Evolutionary conservation across 2,113 vertebrate species (phyloP).

Genomic region (Tor tambroides): DNA sequence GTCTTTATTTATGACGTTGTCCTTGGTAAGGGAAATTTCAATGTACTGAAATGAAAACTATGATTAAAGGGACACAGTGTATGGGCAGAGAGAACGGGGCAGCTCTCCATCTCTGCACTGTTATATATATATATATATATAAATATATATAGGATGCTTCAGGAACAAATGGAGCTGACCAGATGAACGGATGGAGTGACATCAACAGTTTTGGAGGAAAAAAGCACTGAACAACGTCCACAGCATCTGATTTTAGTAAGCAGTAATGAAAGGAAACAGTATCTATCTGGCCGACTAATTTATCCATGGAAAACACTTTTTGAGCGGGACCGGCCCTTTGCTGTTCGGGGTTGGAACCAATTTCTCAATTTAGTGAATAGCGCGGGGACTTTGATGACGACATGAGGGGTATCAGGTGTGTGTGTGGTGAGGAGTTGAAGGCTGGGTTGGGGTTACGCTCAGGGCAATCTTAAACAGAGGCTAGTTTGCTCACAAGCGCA

Average conservation of each 20-base stretch:
- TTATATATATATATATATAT: not conserved
- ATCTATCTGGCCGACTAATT: constrained; percentile 38
- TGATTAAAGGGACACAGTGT: constrained; percentile 90
- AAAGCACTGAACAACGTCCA: not conserved
- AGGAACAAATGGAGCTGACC: constrained; percentile 45
- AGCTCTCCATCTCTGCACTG: constrained; percentile 71
- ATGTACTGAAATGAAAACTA: constrained; percentile 98
- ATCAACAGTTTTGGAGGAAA: not conserved
- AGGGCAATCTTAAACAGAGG: constrained; percentile 49
- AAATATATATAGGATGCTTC: constrained; percentile 16
- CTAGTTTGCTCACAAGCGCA: not conserved
- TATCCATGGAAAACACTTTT: constrained; percentile 50
- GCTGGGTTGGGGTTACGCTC: constrained; percentile 45
- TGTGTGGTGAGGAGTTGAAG: constrained; percentile 53
- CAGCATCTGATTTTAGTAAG: constrained; percentile 22
- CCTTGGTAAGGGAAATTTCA: constrained; percentile 97
- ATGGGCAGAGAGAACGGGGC: constrained; percentile 84
- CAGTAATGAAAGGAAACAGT: constrained; percentile 21
- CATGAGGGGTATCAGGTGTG: constrained; percentile 48
- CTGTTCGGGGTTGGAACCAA: constrained; percentile 38
- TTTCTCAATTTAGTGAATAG: constrained; percentile 70
- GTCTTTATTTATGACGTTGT: constrained; percentile 92
- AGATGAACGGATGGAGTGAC: constrained; percentile 12
- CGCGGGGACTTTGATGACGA: constrained; percentile 67
- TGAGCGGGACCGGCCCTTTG: constrained; percentile 56